Percentiles rank a stretch among this genome's conserved stretches.
phyloP scores from a whole-genome alignment of 1,140 invertebrate species.

The Drosophila nasuta region DNA sequence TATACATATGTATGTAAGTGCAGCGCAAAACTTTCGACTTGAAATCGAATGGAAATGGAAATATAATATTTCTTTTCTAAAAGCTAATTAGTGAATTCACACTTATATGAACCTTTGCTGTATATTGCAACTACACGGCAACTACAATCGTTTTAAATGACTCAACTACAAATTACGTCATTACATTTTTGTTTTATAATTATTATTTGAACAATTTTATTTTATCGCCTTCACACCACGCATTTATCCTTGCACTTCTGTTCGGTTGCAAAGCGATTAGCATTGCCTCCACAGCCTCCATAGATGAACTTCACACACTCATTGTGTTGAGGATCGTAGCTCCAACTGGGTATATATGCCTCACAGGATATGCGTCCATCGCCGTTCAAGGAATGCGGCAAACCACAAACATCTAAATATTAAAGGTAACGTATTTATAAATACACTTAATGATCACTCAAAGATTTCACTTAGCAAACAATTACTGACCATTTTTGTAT shows the following conservation, averaged over 20 bases:
- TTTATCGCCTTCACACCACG: background rate
- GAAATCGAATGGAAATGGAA: too few species aligned
- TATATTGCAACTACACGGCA: too few species aligned
- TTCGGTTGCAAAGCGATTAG: conserved; percentile 89
- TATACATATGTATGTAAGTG: too few species aligned
- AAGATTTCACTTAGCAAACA: background rate
- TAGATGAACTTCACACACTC: conserved; percentile 91
- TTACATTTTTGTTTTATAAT: too few species aligned
- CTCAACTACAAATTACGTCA: too few species aligned
- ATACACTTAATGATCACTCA: background rate
- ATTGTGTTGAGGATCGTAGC: conserved; percentile 89
- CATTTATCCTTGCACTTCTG: conserved; percentile 30
- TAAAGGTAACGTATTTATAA: background rate
- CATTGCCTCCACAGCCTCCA: conserved; percentile 93
- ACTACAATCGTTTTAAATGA: too few species aligned
- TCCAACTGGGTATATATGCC: conserved; percentile 61
- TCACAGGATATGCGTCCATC: conserved; percentile 33
- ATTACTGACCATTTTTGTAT: conserved; percentile 32
- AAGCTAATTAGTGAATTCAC: too few species aligned
- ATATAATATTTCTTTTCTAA: too few species aligned
- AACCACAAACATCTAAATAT: conserved; percentile 28
- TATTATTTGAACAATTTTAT: background rate
- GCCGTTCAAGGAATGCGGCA: conserved; percentile 30
- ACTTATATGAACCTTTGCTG: too few species aligned
- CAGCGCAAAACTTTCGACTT: too few species aligned